A percentile compares a stretch with the other conserved stretches of the same genome.
Evolutionary conservation across 2,888 invertebrate genomes (phyloP).

Genomic region (Melanophora roralis): DNA sequence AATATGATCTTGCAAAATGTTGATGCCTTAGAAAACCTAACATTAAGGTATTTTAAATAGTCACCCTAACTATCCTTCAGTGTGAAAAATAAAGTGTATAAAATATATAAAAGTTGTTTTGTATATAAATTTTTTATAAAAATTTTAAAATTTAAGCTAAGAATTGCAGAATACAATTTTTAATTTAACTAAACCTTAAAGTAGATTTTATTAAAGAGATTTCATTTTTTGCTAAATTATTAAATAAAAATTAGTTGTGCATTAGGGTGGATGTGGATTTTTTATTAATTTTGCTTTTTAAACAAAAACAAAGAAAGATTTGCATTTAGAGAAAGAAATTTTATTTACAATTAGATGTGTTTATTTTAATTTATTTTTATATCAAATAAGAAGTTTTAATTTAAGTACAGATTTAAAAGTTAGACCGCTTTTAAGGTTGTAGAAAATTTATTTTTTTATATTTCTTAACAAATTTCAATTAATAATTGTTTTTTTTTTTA

Average conservation of each 20-base stretch:
- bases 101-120: too few species aligned
- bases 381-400: neutral
- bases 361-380: neutral
- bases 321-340: slow-evolving; percentile 18
- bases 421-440: slow-evolving; percentile 1
- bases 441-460: slow-evolving; percentile 10
- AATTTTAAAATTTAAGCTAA: slow-evolving; percentile 33
- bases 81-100: too few species aligned
- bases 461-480: neutral
- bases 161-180: slow-evolving; percentile 1
- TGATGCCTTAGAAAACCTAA: too few species aligned
- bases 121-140: neutral
- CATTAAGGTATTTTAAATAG: too few species aligned
- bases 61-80: too few species aligned
- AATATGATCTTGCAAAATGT: too few species aligned
- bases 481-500: neutral
- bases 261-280: slow-evolving; percentile 15
- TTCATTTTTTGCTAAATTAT: slow-evolving; percentile 47
- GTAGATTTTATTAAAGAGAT: slow-evolving; percentile 64
- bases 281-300: neutral
- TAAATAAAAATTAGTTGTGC: slow-evolving; percentile 21
- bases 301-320: slow-evolving; percentile 2
- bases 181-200: neutral
- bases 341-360: slow-evolving; percentile 42
- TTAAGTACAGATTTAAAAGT: slow-evolving; percentile 32